A percentile compares a stretch with the other conserved stretches of the same genome.
Conservation (phyloP, 2,888 invertebrate species). For the Zaprionus bogoriensis region DNA sequence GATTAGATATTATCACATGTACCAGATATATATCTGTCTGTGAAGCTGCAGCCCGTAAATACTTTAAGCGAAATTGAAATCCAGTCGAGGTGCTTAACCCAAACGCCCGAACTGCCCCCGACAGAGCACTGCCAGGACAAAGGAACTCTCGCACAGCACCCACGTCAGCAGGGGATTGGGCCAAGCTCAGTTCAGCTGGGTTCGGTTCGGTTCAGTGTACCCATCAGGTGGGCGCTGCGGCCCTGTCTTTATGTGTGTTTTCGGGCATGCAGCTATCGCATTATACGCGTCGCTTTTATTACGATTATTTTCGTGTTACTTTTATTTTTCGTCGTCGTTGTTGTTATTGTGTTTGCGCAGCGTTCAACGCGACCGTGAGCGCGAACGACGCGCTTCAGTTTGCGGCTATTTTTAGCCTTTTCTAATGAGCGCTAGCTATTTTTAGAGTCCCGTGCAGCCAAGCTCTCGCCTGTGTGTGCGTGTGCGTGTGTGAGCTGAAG, state of each 20-base stretch:
- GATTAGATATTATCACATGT: too few relatives aligned
- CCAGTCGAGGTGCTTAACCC: neutral
- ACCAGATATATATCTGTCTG: too few relatives aligned
- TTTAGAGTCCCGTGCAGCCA: conserved; percentile 64
- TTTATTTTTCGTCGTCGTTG: conserved; percentile 16
- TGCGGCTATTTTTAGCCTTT: conserved; percentile 71
- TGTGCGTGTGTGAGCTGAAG: conserved; percentile 9
- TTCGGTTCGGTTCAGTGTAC: conserved; percentile 31
- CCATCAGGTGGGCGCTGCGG: conserved; percentile 14
- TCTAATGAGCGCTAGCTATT: conserved; percentile 76
- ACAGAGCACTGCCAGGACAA: neutral
- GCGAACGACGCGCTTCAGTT: conserved; percentile 41
- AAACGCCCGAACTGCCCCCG: neutral
- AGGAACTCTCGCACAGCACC: neutral
- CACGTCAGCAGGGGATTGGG: neutral
- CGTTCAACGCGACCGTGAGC: conserved; percentile 9
- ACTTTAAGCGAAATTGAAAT: too few relatives aligned
- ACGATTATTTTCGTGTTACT: conserved; percentile 25
- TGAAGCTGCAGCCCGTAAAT: too few relatives aligned
- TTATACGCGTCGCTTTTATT: conserved; percentile 34
- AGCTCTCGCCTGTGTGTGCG: conserved; percentile 44
- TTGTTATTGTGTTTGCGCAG: conserved; percentile 18
- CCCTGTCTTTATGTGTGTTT: too few relatives aligned
- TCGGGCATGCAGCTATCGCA: conserved; percentile 16
- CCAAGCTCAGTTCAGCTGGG: too few relatives aligned